Percentiles rank a stretch among this genome's conserved stretches.
These are phyloP conservation scores for Triplophysa tibetana DNA, from an alignment of 2,113 vertebrate species.

Conservation along the genomic window DNA sequence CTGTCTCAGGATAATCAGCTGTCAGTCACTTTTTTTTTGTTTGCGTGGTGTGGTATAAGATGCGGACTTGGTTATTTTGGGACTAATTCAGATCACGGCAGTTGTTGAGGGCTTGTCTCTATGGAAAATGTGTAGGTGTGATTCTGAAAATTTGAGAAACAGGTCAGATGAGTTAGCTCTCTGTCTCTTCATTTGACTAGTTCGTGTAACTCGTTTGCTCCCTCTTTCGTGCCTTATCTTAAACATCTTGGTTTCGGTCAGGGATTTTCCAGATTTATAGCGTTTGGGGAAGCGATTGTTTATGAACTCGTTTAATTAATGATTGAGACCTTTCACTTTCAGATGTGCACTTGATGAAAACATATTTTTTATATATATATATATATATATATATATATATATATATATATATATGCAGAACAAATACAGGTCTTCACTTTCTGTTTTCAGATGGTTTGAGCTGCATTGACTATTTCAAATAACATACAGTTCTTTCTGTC, in stretches of 20 bases:
- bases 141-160: slow-evolving; percentile 24
- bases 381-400: too few relatives aligned
- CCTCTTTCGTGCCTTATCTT: neutral
- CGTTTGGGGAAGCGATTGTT: neutral
- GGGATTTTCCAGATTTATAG: slow-evolving; percentile 16
- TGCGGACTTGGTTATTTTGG: neutral
- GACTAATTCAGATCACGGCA: slow-evolving; percentile 6
- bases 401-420: too few relatives aligned
- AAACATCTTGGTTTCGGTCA: slow-evolving; percentile 14
- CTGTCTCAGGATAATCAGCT: slow-evolving; percentile 35
- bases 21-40: slow-evolving; percentile 10
- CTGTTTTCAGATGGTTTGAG: neutral
- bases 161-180: slow-evolving; percentile 18
- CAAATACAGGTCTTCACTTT: neutral
- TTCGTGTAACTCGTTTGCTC: slow-evolving; percentile 6
- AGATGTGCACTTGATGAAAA: too few relatives aligned
- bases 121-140: slow-evolving; percentile 21
- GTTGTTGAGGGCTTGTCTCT: slow-evolving; percentile 9
- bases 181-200: slow-evolving; percentile 8
- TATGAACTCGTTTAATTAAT: slow-evolving; percentile 17
- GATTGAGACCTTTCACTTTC: neutral
- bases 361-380: too few relatives aligned
- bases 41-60: slow-evolving; percentile 28
- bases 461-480: too few relatives aligned
- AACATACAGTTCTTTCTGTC: too few relatives aligned